phyloP scores from a whole-genome alignment of 1,140 invertebrate genomes.

The Ceratosolen solmsi region DNA sequence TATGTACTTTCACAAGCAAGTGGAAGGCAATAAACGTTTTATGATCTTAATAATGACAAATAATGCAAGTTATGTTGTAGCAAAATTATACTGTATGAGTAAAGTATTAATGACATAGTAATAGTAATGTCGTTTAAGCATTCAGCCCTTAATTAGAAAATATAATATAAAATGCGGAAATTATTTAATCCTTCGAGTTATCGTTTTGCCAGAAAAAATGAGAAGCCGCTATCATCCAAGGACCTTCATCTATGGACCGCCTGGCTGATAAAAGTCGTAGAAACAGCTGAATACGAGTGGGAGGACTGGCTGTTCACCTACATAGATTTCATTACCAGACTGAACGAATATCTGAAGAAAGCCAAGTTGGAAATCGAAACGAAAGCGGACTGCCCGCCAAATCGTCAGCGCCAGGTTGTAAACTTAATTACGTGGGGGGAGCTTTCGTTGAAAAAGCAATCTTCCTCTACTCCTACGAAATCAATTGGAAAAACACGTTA shows the following conservation, averaged over 20 bases:
- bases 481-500: background rate
- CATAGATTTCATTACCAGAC: slow-evolving; percentile 36
- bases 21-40: background rate
- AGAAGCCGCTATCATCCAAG: slow-evolving; percentile 53
- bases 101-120: no score
- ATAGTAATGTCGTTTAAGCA: no score
- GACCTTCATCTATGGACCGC: slow-evolving; percentile 58
- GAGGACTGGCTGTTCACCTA: slow-evolving; percentile 59
- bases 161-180: no score
- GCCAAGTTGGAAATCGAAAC: background rate
- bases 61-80: no score
- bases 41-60: no score
- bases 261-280: slow-evolving; percentile 60
- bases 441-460: background rate
- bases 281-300: slow-evolving; percentile 59
- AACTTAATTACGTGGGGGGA: background rate
- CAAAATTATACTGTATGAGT: no score
- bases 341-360: background rate
- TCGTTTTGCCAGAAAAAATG: background rate
- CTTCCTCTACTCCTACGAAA: no score
- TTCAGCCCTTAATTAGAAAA: no score
- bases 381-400: background rate
- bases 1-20: background rate
- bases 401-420: background rate
- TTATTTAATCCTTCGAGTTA: no score